These are phyloP conservation scores for Apostichopus japonicus DNA, from an alignment of 35 echinoderm and acorn worm genomes.

Conservation along the genomic window DNA sequence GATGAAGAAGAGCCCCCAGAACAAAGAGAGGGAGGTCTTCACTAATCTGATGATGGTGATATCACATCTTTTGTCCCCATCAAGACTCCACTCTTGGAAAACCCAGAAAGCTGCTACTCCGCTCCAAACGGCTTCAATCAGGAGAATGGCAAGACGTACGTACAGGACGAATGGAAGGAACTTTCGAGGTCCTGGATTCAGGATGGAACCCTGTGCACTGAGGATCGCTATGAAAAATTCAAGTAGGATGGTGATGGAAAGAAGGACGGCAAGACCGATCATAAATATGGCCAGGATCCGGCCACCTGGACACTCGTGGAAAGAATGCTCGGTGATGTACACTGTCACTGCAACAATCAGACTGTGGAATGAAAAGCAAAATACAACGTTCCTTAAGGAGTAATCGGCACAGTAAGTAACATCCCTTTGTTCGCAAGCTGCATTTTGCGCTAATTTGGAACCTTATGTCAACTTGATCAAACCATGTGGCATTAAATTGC, in stretches of 20 bases:
- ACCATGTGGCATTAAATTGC: too few species aligned
- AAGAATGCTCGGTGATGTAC: slow-evolving; percentile 62
- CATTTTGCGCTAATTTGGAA: too few species aligned
- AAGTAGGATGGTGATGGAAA: slow-evolving; percentile 76
- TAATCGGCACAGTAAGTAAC: too few species aligned
- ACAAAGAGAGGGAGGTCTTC: slow-evolving; percentile 69
- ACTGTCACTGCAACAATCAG: slow-evolving; percentile 71
- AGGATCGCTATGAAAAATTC: slow-evolving; percentile 72
- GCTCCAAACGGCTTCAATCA: slow-evolving; percentile 82
- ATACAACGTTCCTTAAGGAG: background rate
- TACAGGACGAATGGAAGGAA: slow-evolving; percentile 73
- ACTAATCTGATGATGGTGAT: slow-evolving; percentile 68
- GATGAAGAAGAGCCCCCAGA: slow-evolving; percentile 77
- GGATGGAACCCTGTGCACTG: slow-evolving; percentile 78
- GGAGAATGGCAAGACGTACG: slow-evolving; percentile 70
- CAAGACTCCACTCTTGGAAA: slow-evolving; percentile 64
- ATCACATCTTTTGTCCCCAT: slow-evolving; percentile 60
- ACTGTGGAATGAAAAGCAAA: slow-evolving; percentile 49
- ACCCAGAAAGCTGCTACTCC: slow-evolving; percentile 60
- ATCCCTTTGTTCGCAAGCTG: too few species aligned
- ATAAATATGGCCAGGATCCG: slow-evolving; percentile 72
- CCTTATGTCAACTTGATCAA: too few species aligned
- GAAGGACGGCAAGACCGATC: slow-evolving; percentile 70
- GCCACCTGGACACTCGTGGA: slow-evolving; percentile 67
- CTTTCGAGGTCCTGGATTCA: slow-evolving; percentile 44